Percentiles rank a stretch among this genome's conserved stretches.
Evolutionary conservation across 2,888 invertebrate species (phyloP).

Genomic region (Dynastes hyllus): DNA sequence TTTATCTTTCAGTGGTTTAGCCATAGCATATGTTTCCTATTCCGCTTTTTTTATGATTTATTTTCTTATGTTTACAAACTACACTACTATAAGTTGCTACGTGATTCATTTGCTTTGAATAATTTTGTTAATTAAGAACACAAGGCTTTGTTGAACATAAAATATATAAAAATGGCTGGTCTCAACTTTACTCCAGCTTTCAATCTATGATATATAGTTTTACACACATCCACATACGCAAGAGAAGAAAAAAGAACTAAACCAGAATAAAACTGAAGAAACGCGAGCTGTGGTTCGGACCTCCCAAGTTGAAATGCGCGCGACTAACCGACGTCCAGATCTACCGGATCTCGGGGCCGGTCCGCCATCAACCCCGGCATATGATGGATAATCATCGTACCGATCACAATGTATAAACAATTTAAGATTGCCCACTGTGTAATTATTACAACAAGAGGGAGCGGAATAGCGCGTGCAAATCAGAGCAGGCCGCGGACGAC

Average conservation of each 20-base stretch:
- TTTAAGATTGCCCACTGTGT: conserved; percentile 46
- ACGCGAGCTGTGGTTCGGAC: conserved; percentile 62
- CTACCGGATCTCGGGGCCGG: conserved; percentile 51
- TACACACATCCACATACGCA: conserved; percentile 15
- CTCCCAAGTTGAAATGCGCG: conserved; percentile 65
- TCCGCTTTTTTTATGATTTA: no score
- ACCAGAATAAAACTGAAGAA: conserved; percentile 65
- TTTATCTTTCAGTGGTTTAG: no score
- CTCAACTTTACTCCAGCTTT: conserved; percentile 27
- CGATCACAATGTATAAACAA: conserved; percentile 47
- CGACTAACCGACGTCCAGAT: conserved; percentile 52
- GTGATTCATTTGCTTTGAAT: no score
- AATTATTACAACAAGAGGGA: conserved; percentile 35
- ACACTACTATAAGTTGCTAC: no score
- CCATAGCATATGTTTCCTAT: no score
- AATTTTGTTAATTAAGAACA: not conserved
- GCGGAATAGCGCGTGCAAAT: conserved; percentile 24
- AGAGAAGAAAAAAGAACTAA: conserved; percentile 55
- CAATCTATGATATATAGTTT: conserved; percentile 63
- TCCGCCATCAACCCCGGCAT: conserved; percentile 48
- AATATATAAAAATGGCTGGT: not conserved
- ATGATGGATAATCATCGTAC: conserved; percentile 56
- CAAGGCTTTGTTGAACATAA: not conserved
- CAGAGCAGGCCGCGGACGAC: conserved; percentile 16
- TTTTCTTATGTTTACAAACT: no score